Percentiles rank a stretch among this genome's conserved stretches.
phyloP scores from a whole-genome alignment of 2,888 invertebrate species.

The Cosmia trapezina region DNA sequence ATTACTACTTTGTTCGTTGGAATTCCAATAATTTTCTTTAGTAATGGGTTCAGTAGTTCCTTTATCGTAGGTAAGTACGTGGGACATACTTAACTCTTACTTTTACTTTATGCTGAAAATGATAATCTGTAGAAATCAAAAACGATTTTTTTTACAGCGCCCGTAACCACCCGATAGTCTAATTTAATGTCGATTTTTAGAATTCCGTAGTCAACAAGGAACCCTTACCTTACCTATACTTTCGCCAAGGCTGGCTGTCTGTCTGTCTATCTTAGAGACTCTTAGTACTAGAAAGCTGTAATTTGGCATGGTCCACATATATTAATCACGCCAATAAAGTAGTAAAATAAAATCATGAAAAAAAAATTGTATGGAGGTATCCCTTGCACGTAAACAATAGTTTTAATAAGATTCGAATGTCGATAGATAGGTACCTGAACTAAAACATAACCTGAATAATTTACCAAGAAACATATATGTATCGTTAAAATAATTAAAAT shows the following conservation, averaged over 20 bases:
- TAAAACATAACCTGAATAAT: background rate
- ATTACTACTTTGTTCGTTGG: conserved; percentile 31
- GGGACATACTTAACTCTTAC: background rate
- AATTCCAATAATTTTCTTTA: conserved; percentile 38
- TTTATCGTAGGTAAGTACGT: background rate
- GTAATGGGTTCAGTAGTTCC: conserved; percentile 19
- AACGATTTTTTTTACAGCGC: no score
- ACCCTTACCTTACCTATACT: no score
- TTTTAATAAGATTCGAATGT: background rate
- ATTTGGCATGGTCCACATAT: no score
- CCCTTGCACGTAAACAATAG: no score
- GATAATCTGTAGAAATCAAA: no score
- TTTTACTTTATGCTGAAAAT: background rate
- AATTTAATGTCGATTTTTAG: no score
- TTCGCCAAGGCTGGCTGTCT: no score
- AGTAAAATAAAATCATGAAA: background rate
- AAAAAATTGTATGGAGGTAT: background rate
- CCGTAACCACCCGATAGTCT: no score
- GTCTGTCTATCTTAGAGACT: no score
- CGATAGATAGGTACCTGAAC: background rate
- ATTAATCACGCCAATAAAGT: no score
- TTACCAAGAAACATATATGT: conserved; percentile 27
- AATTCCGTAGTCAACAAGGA: no score
- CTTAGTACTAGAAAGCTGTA: no score
- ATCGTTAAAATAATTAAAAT: conserved; percentile 52